A percentile compares a stretch with the other conserved stretches of the same genome.
Evolutionary conservation across 2,113 vertebrate species (phyloP).

Genomic region (Crotalus tigris): DNA sequence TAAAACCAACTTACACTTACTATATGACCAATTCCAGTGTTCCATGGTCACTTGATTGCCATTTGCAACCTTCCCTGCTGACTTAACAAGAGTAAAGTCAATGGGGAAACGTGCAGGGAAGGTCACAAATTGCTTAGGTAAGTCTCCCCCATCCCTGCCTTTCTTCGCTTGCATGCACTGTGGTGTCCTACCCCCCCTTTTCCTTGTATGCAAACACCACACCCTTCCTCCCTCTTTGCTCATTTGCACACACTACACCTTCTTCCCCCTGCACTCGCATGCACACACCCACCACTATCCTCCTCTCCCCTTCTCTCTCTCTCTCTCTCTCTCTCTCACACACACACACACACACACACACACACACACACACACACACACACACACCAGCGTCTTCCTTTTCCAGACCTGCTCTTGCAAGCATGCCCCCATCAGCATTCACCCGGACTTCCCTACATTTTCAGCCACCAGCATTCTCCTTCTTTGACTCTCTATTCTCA

Average conservation of each 20-base stretch:
- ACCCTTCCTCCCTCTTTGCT: not conserved
- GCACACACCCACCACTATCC: not conserved
- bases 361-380: too few relatives aligned
- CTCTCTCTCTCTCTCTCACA: too few relatives aligned
- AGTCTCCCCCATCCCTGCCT: not conserved
- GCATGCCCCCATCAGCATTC: not conserved
- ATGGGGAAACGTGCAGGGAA: not conserved
- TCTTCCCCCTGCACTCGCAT: not conserved
- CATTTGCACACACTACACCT: not conserved
- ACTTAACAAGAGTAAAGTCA: not conserved
- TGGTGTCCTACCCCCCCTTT: not conserved
- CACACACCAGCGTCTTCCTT: not conserved
- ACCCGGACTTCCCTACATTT: not conserved
- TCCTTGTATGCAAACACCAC: not conserved
- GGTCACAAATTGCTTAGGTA: not conserved
- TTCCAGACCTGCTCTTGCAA: not conserved
- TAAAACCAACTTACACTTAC: not conserved
- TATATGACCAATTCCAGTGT: not conserved
- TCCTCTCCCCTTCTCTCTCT: not conserved
- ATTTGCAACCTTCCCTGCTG: not conserved
- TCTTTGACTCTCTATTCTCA: not conserved
- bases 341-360: too few relatives aligned
- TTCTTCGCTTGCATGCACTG: not conserved
- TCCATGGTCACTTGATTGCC: not conserved
- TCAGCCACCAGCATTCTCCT: not conserved